Conservation (phyloP, 2,888 invertebrate species). For the Cephus sareptanus region DNA sequence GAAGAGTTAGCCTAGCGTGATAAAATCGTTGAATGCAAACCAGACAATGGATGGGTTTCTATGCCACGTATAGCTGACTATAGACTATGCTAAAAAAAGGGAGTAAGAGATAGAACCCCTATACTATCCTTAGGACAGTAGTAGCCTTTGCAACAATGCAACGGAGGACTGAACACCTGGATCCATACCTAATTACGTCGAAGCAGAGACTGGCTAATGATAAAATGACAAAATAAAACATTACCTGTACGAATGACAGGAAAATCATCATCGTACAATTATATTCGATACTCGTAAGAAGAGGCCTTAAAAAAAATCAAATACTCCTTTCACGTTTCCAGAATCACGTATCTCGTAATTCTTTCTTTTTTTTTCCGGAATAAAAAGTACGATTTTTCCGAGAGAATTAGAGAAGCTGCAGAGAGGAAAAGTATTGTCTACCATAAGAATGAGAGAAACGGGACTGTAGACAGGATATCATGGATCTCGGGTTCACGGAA, state of each 20-base stretch:
- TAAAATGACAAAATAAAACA: neutral
- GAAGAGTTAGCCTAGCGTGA: slow-evolving; percentile 54
- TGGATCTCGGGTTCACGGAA: neutral
- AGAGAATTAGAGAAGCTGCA: neutral
- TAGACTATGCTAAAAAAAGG: neutral
- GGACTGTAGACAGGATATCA: neutral
- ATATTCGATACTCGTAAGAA: neutral
- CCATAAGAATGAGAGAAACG: neutral
- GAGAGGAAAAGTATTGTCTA: neutral
- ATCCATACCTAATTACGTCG: slow-evolving; percentile 40
- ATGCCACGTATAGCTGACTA: neutral
- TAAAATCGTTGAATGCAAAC: slow-evolving; percentile 56
- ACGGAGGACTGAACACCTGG: slow-evolving; percentile 40
- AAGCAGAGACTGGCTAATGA: neutral
- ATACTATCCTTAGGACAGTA: neutral
- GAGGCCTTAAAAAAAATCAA: neutral
- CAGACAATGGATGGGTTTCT: slow-evolving; percentile 44
- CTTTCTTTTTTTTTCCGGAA: neutral
- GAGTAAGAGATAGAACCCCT: neutral
- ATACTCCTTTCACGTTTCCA: neutral
- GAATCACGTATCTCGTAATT: neutral
- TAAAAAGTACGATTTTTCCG: neutral
- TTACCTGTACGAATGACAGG: neutral
- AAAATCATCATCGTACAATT: neutral
- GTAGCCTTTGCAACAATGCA: slow-evolving; percentile 17